phyloP scores from a whole-genome alignment of 2,113 vertebrate genomes.

The Ictalurus furcatus region DNA sequence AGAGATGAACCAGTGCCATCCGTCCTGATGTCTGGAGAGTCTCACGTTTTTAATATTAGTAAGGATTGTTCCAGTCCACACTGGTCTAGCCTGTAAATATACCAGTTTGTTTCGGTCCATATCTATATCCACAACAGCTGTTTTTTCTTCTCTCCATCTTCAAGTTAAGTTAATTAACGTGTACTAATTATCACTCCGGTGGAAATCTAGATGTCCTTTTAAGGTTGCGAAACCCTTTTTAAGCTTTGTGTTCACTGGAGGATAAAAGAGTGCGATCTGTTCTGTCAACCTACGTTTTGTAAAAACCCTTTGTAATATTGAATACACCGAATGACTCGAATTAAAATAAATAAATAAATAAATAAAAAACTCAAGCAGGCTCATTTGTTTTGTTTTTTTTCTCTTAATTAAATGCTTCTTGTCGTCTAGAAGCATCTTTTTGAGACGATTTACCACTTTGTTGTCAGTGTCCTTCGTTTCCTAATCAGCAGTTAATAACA shows the following conservation, averaged over 20 bases:
- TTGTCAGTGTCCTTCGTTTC: constrained; percentile 1
- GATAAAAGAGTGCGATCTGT: not conserved
- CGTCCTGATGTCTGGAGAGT: not conserved
- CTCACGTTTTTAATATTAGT: not conserved
- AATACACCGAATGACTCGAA: not conserved
- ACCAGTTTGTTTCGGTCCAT: not conserved
- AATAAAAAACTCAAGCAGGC: not conserved
- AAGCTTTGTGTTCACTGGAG: not conserved
- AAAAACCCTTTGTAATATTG: not conserved
- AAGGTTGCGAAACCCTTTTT: not conserved
- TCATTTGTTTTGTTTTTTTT: not conserved
- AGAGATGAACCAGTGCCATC: not conserved
- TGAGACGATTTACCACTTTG: not conserved
- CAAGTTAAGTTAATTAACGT: not conserved
- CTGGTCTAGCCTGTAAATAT: not conserved
- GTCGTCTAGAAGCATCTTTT: not conserved
- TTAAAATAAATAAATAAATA: too few relatives aligned
- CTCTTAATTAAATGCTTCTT: not conserved
- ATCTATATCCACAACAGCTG: not conserved
- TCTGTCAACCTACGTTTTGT: not conserved
- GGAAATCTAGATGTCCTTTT: not conserved
- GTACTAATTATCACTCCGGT: not conserved
- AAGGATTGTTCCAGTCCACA: not conserved
- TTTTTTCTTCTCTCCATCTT: not conserved
- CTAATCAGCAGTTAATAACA: constrained; percentile 36